Evolutionary conservation across 2,888 invertebrate genomes (phyloP).

Genomic region (Patella pellucida): DNA sequence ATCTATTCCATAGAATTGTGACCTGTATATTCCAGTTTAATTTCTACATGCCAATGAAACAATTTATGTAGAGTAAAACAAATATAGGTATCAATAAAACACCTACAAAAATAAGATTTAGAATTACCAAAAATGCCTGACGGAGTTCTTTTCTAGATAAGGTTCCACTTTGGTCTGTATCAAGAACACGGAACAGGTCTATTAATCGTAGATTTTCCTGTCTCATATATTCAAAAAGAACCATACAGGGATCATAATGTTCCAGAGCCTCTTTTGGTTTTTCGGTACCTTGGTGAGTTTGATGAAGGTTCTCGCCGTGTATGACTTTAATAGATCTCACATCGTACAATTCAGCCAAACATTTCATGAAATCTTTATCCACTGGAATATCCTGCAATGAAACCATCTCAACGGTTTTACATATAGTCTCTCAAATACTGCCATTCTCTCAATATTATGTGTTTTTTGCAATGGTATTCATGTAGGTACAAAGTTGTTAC

Average conservation of each 20-base stretch:
- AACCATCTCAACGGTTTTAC: too few relatives aligned
- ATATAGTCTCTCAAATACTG: too few relatives aligned
- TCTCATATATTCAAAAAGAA: constrained; percentile 43
- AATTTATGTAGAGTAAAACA: too few relatives aligned
- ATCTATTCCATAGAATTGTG: too few relatives aligned
- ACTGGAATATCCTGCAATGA: neutral
- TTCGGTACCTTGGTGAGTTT: neutral
- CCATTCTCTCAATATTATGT: too few relatives aligned
- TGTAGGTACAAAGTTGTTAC: too few relatives aligned
- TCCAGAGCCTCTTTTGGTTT: neutral
- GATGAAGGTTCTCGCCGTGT: neutral
- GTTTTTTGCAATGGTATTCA: too few relatives aligned
- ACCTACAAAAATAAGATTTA: too few relatives aligned
- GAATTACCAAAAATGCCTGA: constrained; percentile 33
- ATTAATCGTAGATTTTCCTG: constrained; percentile 40
- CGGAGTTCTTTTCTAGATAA: constrained; percentile 39
- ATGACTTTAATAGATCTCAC: neutral
- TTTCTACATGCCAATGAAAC: too few relatives aligned
- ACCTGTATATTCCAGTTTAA: too few relatives aligned
- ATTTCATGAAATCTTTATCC: neutral
- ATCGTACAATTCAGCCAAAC: constrained; percentile 2
- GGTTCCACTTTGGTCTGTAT: constrained; percentile 38
- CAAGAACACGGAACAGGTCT: constrained; percentile 40
- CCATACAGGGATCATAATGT: constrained; percentile 25
- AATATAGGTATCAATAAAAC: too few relatives aligned